These are phyloP conservation scores for Amiota minor DNA, from an alignment of 2,888 invertebrate species.

Conservation along the genomic window DNA sequence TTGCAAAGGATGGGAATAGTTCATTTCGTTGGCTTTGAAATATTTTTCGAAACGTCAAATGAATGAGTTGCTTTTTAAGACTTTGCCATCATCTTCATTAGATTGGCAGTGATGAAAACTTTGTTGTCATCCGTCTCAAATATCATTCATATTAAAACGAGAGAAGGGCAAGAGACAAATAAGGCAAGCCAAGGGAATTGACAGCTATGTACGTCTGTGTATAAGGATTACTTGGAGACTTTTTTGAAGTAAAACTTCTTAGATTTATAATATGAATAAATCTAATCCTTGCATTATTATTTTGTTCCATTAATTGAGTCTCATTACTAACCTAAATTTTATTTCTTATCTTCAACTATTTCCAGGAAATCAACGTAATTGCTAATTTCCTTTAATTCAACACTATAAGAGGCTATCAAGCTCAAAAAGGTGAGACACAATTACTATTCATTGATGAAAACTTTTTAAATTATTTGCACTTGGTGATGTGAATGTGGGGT, in stretches of 20 bases:
- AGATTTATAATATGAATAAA: too few relatives aligned
- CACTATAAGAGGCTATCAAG: background rate
- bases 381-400: slow-evolving; percentile 10
- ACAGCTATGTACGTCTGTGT: background rate
- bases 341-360: background rate
- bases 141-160: slow-evolving; percentile 15
- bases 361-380: slow-evolving; percentile 12
- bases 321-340: background rate
- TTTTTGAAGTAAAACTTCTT: too few relatives aligned
- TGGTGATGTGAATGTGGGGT: too few relatives aligned
- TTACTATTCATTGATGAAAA: background rate
- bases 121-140: slow-evolving; percentile 27
- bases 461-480: background rate
- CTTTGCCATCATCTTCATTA: background rate
- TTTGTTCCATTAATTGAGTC: too few relatives aligned
- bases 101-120: slow-evolving; percentile 2
- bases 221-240: too few relatives aligned
- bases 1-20: background rate
- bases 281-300: too few relatives aligned
- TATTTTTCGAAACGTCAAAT: background rate
- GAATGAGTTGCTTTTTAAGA: background rate
- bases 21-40: background rate
- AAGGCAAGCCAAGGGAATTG: background rate
- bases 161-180: background rate
- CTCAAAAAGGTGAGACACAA: slow-evolving; percentile 9